Conservation (phyloP, 2,113 vertebrate species). For the Pelodiscus sinensis region DNA sequence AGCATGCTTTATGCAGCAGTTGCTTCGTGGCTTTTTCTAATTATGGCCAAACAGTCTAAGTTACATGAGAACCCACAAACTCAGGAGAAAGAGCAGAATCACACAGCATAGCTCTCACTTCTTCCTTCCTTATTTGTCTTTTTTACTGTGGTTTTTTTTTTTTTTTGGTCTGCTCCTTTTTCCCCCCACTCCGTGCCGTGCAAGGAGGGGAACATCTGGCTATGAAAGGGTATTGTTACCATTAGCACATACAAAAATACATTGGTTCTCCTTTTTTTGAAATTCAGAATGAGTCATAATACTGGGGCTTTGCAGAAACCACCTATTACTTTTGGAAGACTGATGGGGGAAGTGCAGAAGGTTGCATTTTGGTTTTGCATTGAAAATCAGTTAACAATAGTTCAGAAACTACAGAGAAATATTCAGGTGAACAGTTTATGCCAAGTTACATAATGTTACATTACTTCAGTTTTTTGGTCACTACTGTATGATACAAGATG, state of each 20-base stretch:
- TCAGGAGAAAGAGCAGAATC: neutral
- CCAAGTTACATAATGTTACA: neutral
- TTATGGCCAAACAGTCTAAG: neutral
- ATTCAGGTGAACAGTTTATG: neutral
- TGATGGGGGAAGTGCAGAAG: neutral
- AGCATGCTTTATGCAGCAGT: neutral
- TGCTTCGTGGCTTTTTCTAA: neutral
- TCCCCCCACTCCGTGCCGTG: neutral
- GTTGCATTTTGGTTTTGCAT: slow-evolving; percentile 24
- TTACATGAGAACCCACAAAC: neutral
- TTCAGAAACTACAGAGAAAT: slow-evolving; percentile 16
- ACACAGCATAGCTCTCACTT: neutral
- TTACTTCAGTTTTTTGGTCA: neutral
- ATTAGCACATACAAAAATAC: neutral
- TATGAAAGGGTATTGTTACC: slow-evolving; percentile 20
- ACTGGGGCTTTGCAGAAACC: slow-evolving; percentile 46
- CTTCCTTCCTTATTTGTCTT: neutral
- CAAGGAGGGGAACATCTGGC: slow-evolving; percentile 48
- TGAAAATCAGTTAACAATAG: neutral
- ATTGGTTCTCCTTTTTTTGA: slow-evolving; percentile 41
- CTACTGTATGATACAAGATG: neutral
- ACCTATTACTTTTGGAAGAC: slow-evolving; percentile 46
- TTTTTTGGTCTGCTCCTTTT: neutral
- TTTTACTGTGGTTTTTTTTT: slow-evolving; percentile 1
- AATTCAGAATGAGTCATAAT: slow-evolving; percentile 55